phyloP scores from a whole-genome alignment of 1,140 invertebrate genomes.

The Conus betulinus region DNA sequence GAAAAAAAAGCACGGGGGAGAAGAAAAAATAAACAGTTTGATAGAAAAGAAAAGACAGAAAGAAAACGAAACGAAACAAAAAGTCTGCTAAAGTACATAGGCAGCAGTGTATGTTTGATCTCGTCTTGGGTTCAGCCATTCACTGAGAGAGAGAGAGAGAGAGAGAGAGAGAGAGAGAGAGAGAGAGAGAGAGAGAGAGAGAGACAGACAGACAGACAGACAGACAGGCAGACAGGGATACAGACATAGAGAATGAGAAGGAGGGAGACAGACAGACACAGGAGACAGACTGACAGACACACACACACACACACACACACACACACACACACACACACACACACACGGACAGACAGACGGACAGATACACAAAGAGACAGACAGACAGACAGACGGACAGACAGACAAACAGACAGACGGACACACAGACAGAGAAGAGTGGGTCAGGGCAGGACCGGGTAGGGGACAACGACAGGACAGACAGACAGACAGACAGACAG shows the following conservation, averaged over 20 bases:
- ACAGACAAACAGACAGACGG: background rate
- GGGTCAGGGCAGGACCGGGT: background rate
- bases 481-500: background rate
- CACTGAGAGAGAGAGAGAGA: too few species aligned
- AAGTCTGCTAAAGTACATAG: too few species aligned
- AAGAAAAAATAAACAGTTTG: too few species aligned
- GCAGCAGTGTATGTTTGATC: too few species aligned
- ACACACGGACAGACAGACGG: background rate
- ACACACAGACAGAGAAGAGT: background rate
- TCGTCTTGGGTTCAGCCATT: too few species aligned
- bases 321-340: constrained; percentile 10
- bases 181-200: too few species aligned
- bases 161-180: too few species aligned
- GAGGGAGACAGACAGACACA: background rate
- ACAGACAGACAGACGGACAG: background rate
- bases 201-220: background rate
- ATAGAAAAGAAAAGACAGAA: too few species aligned
- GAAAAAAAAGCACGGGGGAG: too few species aligned
- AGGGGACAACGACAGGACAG: background rate
- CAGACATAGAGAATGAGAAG: background rate
- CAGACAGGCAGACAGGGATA: background rate
- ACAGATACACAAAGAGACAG: background rate
- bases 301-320: constrained; percentile 10
- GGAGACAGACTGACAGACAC: background rate
- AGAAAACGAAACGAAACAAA: too few species aligned